Evolutionary conservation across 2,113 vertebrate genomes (phyloP).

Genomic region (Leptosomus discolor): DNA sequence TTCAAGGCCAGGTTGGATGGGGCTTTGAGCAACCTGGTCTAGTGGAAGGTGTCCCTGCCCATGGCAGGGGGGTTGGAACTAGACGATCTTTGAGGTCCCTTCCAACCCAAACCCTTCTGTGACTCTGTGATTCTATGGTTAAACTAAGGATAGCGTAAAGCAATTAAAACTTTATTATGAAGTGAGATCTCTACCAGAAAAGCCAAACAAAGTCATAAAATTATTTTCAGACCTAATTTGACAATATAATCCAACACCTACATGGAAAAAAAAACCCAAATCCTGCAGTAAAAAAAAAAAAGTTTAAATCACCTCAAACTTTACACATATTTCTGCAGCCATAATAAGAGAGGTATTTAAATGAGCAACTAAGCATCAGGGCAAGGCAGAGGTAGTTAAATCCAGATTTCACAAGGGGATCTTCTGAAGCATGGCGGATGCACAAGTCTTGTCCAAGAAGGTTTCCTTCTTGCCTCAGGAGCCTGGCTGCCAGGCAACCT

Average conservation of each 20-base stretch:
- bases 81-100: too few relatives aligned
- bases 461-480: background rate
- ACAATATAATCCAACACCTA: background rate
- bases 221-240: background rate
- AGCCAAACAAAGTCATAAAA: background rate
- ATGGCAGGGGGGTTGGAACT: too few relatives aligned
- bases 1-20: too few relatives aligned
- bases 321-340: background rate
- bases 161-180: background rate
- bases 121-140: too few relatives aligned
- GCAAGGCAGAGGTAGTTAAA: background rate
- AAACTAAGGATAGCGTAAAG: background rate
- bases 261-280: background rate
- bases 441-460: fast-evolving
- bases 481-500: background rate
- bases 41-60: too few relatives aligned
- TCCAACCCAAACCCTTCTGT: too few relatives aligned
- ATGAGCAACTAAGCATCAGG: background rate
- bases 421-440: background rate
- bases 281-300: background rate
- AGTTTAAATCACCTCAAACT: background rate
- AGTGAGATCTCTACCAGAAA: background rate
- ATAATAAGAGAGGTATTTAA: background rate
- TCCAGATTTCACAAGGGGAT: background rate
- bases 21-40: too few relatives aligned